phyloP scores from a whole-genome alignment of 2,113 vertebrate species.

The Puma concolor region DNA sequence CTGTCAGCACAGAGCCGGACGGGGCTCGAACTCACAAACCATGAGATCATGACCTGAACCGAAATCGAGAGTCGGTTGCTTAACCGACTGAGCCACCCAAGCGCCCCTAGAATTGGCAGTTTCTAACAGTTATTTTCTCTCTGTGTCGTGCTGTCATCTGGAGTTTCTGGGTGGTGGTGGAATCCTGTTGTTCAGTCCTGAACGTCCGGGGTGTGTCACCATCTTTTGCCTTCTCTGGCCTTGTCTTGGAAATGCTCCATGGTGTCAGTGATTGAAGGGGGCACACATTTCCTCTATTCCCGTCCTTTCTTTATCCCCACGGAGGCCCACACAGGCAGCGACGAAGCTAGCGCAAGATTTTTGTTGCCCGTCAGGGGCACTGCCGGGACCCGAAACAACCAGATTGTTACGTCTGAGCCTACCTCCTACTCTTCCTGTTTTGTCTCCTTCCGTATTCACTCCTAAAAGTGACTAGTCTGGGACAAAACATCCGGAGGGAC shows the following conservation, averaged over 20 bases:
- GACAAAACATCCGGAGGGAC: not conserved
- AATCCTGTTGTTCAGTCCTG: not conserved
- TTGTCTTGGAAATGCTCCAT: not conserved
- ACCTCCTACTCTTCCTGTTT: not conserved
- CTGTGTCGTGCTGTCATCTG: not conserved
- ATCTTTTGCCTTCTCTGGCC: not conserved
- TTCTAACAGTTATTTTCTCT: not conserved
- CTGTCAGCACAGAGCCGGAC: too few relatives aligned
- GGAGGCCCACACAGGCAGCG: not conserved
- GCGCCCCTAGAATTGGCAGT: too few relatives aligned
- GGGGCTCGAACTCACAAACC: too few relatives aligned
- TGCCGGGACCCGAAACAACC: not conserved
- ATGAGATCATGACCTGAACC: too few relatives aligned
- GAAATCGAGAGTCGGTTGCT: too few relatives aligned
- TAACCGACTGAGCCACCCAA: too few relatives aligned
- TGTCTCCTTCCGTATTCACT: not conserved
- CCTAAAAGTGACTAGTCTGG: not conserved
- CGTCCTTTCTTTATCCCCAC: not conserved
- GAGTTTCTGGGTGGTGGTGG: not conserved
- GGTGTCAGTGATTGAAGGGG: not conserved
- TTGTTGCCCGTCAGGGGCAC: not conserved
- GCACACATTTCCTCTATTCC: fast-evolving
- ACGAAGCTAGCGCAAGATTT: not conserved
- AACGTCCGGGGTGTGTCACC: not conserved
- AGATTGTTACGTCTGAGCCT: not conserved